phyloP scores from a whole-genome alignment of 2,888 invertebrate species.

The Carterocephalus palaemon region DNA sequence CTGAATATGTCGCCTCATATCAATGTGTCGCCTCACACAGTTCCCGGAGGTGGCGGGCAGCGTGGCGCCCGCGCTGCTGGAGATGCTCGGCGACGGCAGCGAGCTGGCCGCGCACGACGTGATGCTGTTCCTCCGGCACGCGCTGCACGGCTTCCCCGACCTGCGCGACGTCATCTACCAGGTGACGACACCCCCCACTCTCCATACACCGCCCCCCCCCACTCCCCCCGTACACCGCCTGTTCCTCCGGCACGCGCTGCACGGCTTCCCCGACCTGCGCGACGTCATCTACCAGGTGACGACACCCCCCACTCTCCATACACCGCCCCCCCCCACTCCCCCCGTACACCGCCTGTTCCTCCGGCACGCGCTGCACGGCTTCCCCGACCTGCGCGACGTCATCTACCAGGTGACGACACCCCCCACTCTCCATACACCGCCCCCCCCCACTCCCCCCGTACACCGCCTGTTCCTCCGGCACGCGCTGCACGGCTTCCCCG shows the following conservation, averaged over 20 bases:
- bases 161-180: slow-evolving; percentile 90
- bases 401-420: slow-evolving; percentile 91
- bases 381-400: slow-evolving; percentile 87
- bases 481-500: slow-evolving; percentile 95
- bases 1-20: too few relatives aligned
- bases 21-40: too few relatives aligned
- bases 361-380: slow-evolving; percentile 96
- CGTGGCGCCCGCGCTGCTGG: slow-evolving; percentile 96
- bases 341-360: too few relatives aligned
- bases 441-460: too few relatives aligned
- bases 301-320: too few relatives aligned
- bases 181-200: too few relatives aligned
- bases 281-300: slow-evolving; percentile 89
- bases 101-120: slow-evolving; percentile 96
- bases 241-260: slow-evolving; percentile 97
- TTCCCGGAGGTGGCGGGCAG: slow-evolving; percentile 96
- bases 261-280: slow-evolving; percentile 90
- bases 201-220: too few relatives aligned
- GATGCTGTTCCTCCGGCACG: slow-evolving; percentile 95
- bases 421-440: too few relatives aligned
- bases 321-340: too few relatives aligned
- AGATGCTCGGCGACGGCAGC: slow-evolving; percentile 93
- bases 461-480: slow-evolving; percentile 97
- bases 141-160: slow-evolving; percentile 94
- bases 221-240: too few relatives aligned